phyloP scores from a whole-genome alignment of 2,797 vertebrate genomes.

The Semotilus atromaculatus region DNA sequence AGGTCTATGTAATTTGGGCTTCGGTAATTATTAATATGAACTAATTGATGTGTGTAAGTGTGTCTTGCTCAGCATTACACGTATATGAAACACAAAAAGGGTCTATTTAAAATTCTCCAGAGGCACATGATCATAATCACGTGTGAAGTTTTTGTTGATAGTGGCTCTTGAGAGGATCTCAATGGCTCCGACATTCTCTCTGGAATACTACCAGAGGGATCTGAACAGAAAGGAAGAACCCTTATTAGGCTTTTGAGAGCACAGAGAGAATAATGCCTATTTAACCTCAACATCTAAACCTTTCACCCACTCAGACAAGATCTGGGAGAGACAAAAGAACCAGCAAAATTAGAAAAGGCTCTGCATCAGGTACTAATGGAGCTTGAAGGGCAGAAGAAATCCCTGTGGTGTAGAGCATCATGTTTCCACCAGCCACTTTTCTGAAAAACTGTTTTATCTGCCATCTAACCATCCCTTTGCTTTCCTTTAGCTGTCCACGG shows the following conservation, averaged over 20 bases:
- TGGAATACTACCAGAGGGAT: constrained; percentile 4
- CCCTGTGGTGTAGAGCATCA: constrained; percentile 58
- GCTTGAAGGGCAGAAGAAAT: constrained; percentile 72
- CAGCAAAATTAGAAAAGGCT: constrained; percentile 34
- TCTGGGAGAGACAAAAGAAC: constrained; percentile 42
- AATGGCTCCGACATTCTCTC: constrained; percentile 14
- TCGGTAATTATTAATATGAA: not conserved
- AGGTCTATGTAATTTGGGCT: constrained; percentile 70
- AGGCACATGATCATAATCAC: constrained; percentile 31
- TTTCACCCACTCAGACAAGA: constrained; percentile 41
- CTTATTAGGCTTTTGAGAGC: constrained; percentile 36
- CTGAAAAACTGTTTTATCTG: constrained; percentile 71
- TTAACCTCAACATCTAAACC: constrained; percentile 50
- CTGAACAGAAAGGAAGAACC: constrained; percentile 11
- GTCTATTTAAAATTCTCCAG: not conserved
- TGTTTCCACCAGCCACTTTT: constrained; percentile 55
- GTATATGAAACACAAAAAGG: not conserved
- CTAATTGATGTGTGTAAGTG: not conserved
- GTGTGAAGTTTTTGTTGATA: constrained; percentile 31
- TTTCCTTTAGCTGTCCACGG: constrained; percentile 64
- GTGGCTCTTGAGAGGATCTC: constrained; percentile 33
- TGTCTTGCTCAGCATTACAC: not conserved
- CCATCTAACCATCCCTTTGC: constrained; percentile 77
- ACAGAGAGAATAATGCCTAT: constrained; percentile 37
- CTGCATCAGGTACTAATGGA: constrained; percentile 69